Evolutionary conservation across 2,888 invertebrate genomes (phyloP).

Genomic region (Linyphia triangularis): DNA sequence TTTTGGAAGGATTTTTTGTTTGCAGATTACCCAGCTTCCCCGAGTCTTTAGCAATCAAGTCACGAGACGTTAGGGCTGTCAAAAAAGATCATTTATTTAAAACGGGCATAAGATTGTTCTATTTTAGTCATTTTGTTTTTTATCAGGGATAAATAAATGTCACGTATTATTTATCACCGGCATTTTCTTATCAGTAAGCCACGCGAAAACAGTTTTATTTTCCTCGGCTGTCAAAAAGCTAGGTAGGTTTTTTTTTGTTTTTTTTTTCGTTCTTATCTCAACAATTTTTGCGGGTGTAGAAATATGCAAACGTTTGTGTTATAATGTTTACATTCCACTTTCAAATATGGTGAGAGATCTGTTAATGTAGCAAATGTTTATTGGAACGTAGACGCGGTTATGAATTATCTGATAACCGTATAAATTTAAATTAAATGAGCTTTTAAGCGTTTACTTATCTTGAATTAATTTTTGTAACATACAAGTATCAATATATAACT

Average conservation of each 20-base stretch:
- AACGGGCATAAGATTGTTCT: constrained; percentile 52
- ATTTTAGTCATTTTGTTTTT: constrained; percentile 34
- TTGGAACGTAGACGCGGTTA: too few relatives aligned
- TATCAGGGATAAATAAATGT: constrained; percentile 48
- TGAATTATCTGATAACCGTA: too few relatives aligned
- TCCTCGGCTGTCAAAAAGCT: constrained; percentile 26
- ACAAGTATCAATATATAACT: too few relatives aligned
- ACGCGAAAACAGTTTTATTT: constrained; percentile 49
- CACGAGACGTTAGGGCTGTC: constrained; percentile 43
- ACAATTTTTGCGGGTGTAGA: not conserved
- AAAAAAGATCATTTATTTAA: constrained; percentile 63
- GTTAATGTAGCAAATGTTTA: too few relatives aligned
- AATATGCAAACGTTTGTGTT: constrained; percentile 25
- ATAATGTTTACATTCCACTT: not conserved
- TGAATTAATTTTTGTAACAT: too few relatives aligned
- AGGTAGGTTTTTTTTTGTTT: constrained; percentile 6
- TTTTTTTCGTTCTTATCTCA: constrained; percentile 25
- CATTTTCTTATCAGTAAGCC: constrained; percentile 52
- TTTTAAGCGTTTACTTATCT: too few relatives aligned
- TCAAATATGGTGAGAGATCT: too few relatives aligned
- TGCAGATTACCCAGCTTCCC: constrained; percentile 40
- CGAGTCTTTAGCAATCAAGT: constrained; percentile 59
- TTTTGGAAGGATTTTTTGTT: constrained; percentile 37
- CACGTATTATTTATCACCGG: constrained; percentile 57
- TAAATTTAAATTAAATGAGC: too few relatives aligned